phyloP scores from a whole-genome alignment of 2,888 invertebrate species.

The Drosophila atripex region DNA sequence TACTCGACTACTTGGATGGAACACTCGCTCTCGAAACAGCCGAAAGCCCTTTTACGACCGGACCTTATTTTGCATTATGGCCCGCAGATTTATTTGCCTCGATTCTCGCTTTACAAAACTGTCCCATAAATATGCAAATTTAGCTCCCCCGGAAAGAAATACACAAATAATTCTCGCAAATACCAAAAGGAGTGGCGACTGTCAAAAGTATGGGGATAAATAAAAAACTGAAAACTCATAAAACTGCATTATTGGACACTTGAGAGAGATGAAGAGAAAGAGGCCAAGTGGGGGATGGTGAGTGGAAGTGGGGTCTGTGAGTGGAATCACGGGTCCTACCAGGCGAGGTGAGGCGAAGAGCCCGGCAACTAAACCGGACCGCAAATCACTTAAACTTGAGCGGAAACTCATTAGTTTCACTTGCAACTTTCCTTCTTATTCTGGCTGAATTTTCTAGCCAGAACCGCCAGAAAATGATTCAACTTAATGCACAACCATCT shows the following conservation, averaged over 20 bases:
- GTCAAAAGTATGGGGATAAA: constrained; percentile 38
- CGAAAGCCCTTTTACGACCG: constrained; percentile 53
- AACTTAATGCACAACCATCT: constrained; percentile 16
- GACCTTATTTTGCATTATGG: constrained; percentile 60
- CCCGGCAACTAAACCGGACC: constrained; percentile 32
- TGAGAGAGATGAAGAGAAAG: constrained; percentile 12
- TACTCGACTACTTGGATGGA: constrained; percentile 53
- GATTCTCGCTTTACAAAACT: constrained; percentile 58
- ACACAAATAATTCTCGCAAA: constrained; percentile 21
- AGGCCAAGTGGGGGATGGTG: constrained; percentile 7
- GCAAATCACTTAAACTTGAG: constrained; percentile 59
- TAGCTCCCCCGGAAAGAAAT: constrained; percentile 22
- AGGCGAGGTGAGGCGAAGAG: background rate
- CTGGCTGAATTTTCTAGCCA: constrained; percentile 11
- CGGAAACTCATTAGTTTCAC: constrained; percentile 72
- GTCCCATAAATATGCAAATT: constrained; percentile 79
- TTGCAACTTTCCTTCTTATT: constrained; percentile 30
- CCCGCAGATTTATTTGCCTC: constrained; percentile 67
- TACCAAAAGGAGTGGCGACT: constrained; percentile 11
- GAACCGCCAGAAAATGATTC: background rate
- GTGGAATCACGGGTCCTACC: background rate
- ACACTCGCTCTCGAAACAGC: constrained; percentile 24
- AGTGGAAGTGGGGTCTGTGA: background rate
- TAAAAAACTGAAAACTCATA: constrained; percentile 53
- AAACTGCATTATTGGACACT: constrained; percentile 58